Evolutionary conservation across 1,140 invertebrate species (phyloP), one percentile per base, ranked within the genome.

Genomic region (Halesus radiatus): DNA sequence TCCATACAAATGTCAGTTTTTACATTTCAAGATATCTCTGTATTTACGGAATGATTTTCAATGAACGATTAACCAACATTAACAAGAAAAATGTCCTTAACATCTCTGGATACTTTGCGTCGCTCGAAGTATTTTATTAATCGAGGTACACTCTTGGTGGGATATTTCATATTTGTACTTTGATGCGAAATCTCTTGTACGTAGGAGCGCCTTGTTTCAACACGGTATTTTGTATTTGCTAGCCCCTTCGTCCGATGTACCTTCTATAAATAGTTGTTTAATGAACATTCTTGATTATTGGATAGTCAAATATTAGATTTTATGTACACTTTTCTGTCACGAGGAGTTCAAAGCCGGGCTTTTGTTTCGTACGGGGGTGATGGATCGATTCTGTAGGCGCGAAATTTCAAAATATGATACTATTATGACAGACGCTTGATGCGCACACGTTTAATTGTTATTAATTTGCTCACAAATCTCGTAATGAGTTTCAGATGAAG

Each of bases 31-130:
- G 15, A 79, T 79, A 79, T 66, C 78, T 79, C 78, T 75, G 78
- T 74, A 79, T 79, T 74, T 79, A 79, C 70, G 16, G 0, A 16
- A 66, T 79, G 78, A 79, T 79, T 79, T 79, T 79, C 70, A 79
- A 79, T 79, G 26, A 74, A 60, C 78, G 13, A 79, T 74, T 64
- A 64, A 58, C 32, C 78, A 79, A 79, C 58, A 79, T 79, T 79
- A 22, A 79, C 53, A 8, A 74, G 72, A 79, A 74, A 79, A 79
- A 79, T 79, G 26, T 26, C 18, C 20, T 56, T 58, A 4, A 62
- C 32, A 26, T 53, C 75, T 75, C 56, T 79, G 37, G 32, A 79
- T 79, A 79, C 78, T 79, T 62, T 26, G 29, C 78, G 6, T 74
- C 70, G 16, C 20, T 45, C 16, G 5, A 64, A 52, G 66, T 18